Base-by-base conservation (phyloP, 2,113 vertebrate species). In the Alethe castanea region DNA sequence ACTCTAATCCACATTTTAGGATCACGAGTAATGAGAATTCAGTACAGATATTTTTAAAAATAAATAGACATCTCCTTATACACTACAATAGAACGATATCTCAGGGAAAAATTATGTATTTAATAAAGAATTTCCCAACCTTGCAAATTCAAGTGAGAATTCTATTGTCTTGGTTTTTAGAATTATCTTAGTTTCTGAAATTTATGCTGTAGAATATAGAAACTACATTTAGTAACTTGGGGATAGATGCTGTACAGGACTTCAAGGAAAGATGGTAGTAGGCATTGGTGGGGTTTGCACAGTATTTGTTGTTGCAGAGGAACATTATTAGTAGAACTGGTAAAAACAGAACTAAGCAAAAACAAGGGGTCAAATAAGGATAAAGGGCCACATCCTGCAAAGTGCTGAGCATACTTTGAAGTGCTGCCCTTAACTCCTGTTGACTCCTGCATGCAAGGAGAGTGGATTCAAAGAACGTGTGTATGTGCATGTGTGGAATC, bases 401-500 rank as follows among this genome's bases (percentile, higher is more conserved):
- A 77, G 45, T 62, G 45, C 66, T 95, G 84, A 76, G 54, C 24
- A 5, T 54, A 36, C 18, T 92, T 85, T 82, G 62, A 90, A 74
- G 54, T 3, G 2, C 59, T 79, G 70, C 26, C 45, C 66, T 88
- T 80, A 76, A 88, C 20, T 88, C 42, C 53, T 74, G 31, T 76
- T 91, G 52, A 87, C 44, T 91, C 35, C 73, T 54, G 50, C 24
- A 40, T 65, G 42, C 47, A 85, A 72, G 64, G 59, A 92, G 45
- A 35, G 33, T 48, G 66, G n/a, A 82, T 45, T 79, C 59, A 81
- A 90, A 87, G 72, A 92, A 78, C 28, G 76, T 91, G 79, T 80
- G 66, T 82, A 52, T 87, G 69, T 85, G 87, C 90, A 59, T 93
- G 90, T 60, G 47, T 80, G 88, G 82, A 96, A 81, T 83, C 71